phyloP scores from a whole-genome alignment of 2,113 vertebrate species.

The Crotalus horridus region DNA sequence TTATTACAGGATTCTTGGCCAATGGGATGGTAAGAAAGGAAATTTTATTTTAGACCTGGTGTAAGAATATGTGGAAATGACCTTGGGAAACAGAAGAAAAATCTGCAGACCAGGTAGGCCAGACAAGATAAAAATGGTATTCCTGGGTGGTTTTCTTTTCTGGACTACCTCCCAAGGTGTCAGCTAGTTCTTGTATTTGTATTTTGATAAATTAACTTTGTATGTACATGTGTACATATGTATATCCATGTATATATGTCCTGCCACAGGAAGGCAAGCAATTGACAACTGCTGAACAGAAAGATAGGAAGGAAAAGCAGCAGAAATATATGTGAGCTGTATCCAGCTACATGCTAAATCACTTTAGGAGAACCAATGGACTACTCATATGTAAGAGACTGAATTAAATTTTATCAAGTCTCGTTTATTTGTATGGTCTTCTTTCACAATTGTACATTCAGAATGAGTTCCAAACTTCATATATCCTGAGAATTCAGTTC shows the following conservation, averaged over 20 bases:
- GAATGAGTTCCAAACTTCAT: neutral
- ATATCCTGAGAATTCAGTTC: neutral
- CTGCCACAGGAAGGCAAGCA: neutral
- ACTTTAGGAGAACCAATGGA: neutral
- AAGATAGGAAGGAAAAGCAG: neutral
- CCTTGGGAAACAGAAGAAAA: neutral
- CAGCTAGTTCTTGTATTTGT: neutral
- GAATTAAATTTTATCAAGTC: neutral
- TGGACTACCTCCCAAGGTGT: neutral
- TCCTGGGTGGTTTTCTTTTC: neutral
- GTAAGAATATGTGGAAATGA: neutral
- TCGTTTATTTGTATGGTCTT: neutral
- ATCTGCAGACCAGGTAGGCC: neutral
- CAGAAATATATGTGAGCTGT: neutral
- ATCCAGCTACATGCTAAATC: neutral
- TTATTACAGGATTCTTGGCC: neutral
- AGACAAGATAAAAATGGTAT: neutral
- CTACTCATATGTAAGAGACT: neutral
- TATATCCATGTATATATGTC: neutral
- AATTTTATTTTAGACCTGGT: neutral
- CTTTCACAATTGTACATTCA: neutral
- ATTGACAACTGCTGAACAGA: neutral
- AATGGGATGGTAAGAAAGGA: neutral
- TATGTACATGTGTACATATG: neutral
- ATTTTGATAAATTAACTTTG: neutral